phyloP scores from a whole-genome alignment of 2,113 vertebrate genomes.

The Psilopogon haemacephalus region DNA sequence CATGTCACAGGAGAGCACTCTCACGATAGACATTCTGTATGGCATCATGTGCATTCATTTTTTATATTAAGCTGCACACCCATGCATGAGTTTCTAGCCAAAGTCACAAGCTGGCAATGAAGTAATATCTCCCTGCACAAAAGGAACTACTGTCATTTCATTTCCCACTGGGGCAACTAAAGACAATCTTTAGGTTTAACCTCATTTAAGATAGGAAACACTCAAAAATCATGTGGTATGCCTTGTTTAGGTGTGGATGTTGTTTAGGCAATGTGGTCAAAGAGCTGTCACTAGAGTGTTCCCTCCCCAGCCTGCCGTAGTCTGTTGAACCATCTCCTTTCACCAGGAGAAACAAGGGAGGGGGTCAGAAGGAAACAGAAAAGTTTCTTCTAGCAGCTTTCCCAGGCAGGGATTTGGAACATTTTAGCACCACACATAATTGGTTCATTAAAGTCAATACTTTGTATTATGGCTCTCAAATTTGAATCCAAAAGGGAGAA shows the following conservation, averaged over 20 bases:
- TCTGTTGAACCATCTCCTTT: not conserved
- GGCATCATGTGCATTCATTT: not conserved
- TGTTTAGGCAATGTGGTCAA: not conserved
- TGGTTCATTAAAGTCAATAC: not conserved
- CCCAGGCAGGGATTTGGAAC: not conserved
- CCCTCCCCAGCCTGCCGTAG: not conserved
- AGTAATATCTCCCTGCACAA: not conserved
- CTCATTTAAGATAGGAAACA: not conserved
- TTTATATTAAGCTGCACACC: not conserved
- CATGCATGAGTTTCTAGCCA: not conserved
- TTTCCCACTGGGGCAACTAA: not conserved
- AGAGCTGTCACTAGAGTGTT: not conserved
- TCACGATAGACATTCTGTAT: not conserved
- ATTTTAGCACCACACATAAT: not conserved
- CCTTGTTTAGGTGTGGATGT: fast-evolving
- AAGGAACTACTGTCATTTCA: not conserved
- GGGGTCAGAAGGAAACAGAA: not conserved
- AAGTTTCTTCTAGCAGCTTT: not conserved
- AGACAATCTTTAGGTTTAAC: not conserved
- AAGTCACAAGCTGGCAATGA: not conserved
- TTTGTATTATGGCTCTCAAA: not conserved
- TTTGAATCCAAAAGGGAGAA: not conserved
- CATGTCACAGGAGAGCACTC: not conserved
- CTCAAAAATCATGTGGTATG: not conserved
- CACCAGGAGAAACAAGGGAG: not conserved